Evolutionary conservation across 1,140 invertebrate genomes (phyloP).

Genomic region (Procambarus virginalis): DNA sequence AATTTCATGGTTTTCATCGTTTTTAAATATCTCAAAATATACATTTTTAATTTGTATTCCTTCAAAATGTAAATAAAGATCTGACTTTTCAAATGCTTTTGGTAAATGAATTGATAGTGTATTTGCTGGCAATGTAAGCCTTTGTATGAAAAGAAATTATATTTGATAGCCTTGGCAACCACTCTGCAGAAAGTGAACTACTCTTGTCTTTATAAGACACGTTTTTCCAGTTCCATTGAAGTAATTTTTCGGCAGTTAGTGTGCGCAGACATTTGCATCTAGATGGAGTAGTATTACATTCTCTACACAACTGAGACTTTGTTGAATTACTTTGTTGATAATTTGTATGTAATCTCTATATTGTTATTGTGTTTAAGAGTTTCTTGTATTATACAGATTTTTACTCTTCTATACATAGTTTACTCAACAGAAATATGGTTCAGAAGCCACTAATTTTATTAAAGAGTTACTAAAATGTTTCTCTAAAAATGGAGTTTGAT

Average conservation of each 20-base stretch:
- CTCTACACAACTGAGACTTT: not conserved
- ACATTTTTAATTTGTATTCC: not conserved
- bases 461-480: not conserved
- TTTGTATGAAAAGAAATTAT: not conserved
- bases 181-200: not conserved
- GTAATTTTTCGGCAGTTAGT: not conserved
- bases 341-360: slow-evolving; percentile 7
- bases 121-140: not conserved
- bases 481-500: not conserved
- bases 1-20: not conserved
- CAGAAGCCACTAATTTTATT: not conserved
- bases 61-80: not conserved
- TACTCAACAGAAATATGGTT: not conserved
- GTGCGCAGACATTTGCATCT: not conserved
- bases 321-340: not conserved
- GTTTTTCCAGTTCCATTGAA: not conserved
- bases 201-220: not conserved
- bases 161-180: not conserved
- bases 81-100: not conserved
- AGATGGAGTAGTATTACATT: not conserved
- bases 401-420: slow-evolving; percentile 9
- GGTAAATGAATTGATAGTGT: not conserved
- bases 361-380: slow-evolving; percentile 2
- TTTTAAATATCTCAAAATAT: not conserved
- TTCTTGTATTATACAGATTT: not conserved